Evolutionary conservation across 2,113 vertebrate species (phyloP).

Genomic region (Dryoscopus gambensis): DNA sequence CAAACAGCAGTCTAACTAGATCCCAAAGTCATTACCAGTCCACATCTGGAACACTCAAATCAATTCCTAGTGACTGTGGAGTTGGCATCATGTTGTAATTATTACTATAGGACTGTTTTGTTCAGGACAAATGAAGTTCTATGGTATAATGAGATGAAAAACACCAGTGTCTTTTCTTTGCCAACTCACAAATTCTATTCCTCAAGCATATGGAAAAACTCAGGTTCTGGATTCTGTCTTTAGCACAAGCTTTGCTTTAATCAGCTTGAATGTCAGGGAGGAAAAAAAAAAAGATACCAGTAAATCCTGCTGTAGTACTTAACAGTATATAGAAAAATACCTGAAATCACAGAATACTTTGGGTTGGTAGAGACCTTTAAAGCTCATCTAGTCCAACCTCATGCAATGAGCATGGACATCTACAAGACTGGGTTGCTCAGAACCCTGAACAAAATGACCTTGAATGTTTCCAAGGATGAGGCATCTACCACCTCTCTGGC

Average conservation of each 20-base stretch:
- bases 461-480: neutral
- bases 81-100: neutral
- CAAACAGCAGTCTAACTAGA: neutral
- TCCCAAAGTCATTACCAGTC: neutral
- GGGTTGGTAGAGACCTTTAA: neutral
- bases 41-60: neutral
- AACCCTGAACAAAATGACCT: neutral
- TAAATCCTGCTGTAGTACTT: neutral
- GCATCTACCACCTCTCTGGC: neutral
- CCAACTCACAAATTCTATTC: neutral
- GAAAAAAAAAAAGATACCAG: neutral
- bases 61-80: neutral
- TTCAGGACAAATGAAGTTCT: neutral
- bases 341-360: neutral
- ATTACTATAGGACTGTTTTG: neutral
- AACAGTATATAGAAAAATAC: neutral
- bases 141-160: neutral
- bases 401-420: accelerated
- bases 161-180: neutral
- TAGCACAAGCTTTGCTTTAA: neutral
- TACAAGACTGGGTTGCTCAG: neutral
- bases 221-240: neutral
- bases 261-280: neutral
- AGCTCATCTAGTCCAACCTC: neutral
- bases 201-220: neutral